Base-by-base conservation (phyloP, 2,888 invertebrate genomes). In the Agriopis marginaria region DNA sequence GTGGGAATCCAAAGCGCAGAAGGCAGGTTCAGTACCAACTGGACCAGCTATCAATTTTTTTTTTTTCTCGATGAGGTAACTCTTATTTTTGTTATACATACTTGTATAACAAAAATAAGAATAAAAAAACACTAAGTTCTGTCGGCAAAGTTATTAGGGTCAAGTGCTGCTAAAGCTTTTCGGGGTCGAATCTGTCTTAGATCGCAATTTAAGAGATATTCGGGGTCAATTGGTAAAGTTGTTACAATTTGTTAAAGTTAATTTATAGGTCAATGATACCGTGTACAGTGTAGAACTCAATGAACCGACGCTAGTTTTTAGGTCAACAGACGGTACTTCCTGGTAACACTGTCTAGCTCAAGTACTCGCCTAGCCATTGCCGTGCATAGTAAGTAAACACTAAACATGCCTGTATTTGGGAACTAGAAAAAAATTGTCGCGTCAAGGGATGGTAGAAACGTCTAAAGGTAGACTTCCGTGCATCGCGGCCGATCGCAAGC, bases 161-260 rank as follows among this genome's bases (percentile, higher is more conserved):
- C 7, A n/a, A 42, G 12, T 61, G 12, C 23, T 12, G 10, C 32
- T 53, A 23, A 7, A 45, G n/a, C 0, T 45, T 53, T 32, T 32
- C 44, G 42, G n/a, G 65, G 65, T 65, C 45, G n/a, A n/a, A n/a
- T n/a, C n/a, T n/a, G n/a, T n/a, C n/a, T n/a, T n/a, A n/a, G n/a
- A n/a, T n/a, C n/a, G n/a, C n/a, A n/a, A n/a, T n/a, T n/a, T n/a
- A n/a, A n/a, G n/a, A n/a, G n/a, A n/a, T n/a, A n/a, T 32, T 32
- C 44, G 42, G n/a, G 65, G 65, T 65, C 45, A 65, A 58, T 55
- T 55, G 58, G 1, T 4, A 50, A 42, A 23, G 32, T 39, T 53
- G 10, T 56, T 42, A 42, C 58, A 58, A 45, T 23, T 56, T 42
- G 14, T 55, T 42, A 55, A 55, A 55, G 55, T 42, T 55, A 14